Evolutionary conservation across 2,113 vertebrate genomes (phyloP).

Genomic region (Rhadina sibilatrix): DNA sequence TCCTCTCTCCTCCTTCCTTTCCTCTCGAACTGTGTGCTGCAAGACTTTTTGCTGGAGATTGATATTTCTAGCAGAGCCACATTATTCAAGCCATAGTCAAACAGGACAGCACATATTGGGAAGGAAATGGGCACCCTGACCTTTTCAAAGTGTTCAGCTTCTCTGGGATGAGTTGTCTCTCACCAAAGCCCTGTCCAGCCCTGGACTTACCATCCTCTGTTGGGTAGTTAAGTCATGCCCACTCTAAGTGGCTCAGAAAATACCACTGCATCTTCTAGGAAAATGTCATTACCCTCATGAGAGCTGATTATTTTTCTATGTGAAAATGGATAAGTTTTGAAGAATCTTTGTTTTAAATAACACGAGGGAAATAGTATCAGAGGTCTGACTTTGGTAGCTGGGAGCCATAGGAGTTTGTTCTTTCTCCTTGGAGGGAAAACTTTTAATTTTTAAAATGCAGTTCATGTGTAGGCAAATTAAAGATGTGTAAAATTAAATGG

Average conservation of each 20-base stretch:
- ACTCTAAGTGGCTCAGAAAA: not conserved
- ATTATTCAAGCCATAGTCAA: not conserved
- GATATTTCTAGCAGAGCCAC: not conserved
- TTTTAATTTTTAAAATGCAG: slow-evolving; percentile 52
- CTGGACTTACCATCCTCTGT: not conserved
- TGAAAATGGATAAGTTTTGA: not conserved
- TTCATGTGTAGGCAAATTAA: slow-evolving; percentile 20
- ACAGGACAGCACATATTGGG: accelerated
- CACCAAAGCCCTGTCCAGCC: not conserved
- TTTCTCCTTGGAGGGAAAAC: not conserved
- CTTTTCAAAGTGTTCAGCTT: not conserved
- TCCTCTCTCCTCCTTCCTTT: not conserved
- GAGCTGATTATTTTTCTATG: not conserved
- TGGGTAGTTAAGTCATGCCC: not conserved
- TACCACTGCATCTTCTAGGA: not conserved
- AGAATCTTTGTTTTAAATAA: not conserved
- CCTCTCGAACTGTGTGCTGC: not conserved
- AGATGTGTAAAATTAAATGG: slow-evolving; percentile 45
- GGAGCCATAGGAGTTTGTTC: not conserved
- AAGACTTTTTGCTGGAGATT: slow-evolving; percentile 26
- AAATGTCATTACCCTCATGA: not conserved
- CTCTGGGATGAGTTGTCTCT: not conserved
- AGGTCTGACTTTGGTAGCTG: not conserved
- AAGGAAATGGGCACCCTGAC: not conserved
- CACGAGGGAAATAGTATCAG: not conserved